Conservation (phyloP, 2,888 invertebrate genomes). For the Mechanitis messenoides region DNA sequence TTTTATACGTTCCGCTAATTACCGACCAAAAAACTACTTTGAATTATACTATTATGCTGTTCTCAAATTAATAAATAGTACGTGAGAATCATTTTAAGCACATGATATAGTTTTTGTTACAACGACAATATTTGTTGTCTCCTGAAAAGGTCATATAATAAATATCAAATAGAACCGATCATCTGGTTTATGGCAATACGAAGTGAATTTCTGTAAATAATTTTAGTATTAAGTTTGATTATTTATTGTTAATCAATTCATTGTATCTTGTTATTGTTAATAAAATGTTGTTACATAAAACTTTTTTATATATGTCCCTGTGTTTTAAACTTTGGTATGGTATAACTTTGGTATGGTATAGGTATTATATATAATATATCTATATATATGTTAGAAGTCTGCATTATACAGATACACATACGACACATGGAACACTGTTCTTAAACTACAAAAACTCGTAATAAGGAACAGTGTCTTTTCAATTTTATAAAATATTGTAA, state of each 20-base stretch:
- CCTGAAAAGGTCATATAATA: conserved; percentile 39
- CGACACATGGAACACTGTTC: too few relatives aligned
- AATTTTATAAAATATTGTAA: too few relatives aligned
- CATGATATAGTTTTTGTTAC: conserved; percentile 18
- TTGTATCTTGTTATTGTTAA: conserved; percentile 45
- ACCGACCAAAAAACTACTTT: conserved; percentile 38
- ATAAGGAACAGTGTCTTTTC: too few relatives aligned
- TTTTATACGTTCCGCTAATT: conserved; percentile 56
- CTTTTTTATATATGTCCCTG: conserved; percentile 12
- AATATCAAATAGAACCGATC: conserved; percentile 24
- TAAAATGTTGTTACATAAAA: conserved; percentile 24
- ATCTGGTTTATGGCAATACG: conserved; percentile 35
- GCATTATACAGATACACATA: too few relatives aligned
- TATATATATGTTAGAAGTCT: too few relatives aligned
- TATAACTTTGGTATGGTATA: too few relatives aligned
- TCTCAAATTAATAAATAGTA: conserved; percentile 13
- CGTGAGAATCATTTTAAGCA: conserved; percentile 48
- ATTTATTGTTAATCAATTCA: conserved; percentile 36
- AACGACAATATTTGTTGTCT: conserved; percentile 14
- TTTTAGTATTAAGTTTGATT: conserved; percentile 42
- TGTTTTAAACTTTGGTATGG: conserved; percentile 7
- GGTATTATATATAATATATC: too few relatives aligned
- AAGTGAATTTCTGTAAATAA: conserved; percentile 71
- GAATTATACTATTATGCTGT: conserved; percentile 33
- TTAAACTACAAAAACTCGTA: too few relatives aligned